Evolutionary conservation across 1,140 invertebrate genomes (phyloP).

Genomic region (Apis laboriosa): DNA sequence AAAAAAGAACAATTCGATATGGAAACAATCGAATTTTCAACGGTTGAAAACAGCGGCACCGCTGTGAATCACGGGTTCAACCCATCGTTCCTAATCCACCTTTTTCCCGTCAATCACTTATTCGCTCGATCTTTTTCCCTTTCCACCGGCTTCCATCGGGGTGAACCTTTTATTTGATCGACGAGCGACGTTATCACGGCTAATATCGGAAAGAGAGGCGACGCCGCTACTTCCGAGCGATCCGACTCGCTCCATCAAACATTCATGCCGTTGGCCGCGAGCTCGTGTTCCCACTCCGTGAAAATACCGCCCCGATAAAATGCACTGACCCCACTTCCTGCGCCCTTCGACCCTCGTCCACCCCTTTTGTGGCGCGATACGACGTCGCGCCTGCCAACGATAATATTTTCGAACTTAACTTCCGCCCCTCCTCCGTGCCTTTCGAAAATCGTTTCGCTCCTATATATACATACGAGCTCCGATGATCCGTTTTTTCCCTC

Average conservation of each 20-base stretch:
- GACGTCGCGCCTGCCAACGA: conserved; percentile 33
- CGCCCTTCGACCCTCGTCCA: background rate
- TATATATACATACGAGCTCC: background rate
- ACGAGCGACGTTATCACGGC: conserved; percentile 64
- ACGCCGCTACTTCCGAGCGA: conserved; percentile 52
- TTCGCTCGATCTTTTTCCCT: conserved; percentile 2
- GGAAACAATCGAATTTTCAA: conserved; percentile 1
- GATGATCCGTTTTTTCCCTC: too few species aligned
- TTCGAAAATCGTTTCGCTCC: conserved; percentile 29
- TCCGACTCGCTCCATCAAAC: conserved; percentile 64
- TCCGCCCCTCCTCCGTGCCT: conserved; percentile 29
- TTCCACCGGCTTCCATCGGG: background rate
- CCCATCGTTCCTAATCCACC: background rate
- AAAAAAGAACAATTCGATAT: background rate
- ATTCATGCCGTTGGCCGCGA: conserved; percentile 60
- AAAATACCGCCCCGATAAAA: conserved; percentile 63
- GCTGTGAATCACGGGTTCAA: conserved; percentile 36
- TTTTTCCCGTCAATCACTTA: conserved; percentile 53
- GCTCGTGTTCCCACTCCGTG: conserved; percentile 50
- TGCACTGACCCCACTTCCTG: conserved; percentile 14
- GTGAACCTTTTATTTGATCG: conserved; percentile 61
- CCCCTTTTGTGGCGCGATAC: conserved; percentile 48
- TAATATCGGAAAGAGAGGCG: conserved; percentile 60
- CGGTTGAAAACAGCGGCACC: background rate
- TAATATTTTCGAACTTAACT: conserved; percentile 50